Percentiles rank a stretch among this genome's conserved stretches.
Conservation (phyloP, 53 echinoderm and acorn worm genomes). For the Holothuria leucospilota region DNA sequence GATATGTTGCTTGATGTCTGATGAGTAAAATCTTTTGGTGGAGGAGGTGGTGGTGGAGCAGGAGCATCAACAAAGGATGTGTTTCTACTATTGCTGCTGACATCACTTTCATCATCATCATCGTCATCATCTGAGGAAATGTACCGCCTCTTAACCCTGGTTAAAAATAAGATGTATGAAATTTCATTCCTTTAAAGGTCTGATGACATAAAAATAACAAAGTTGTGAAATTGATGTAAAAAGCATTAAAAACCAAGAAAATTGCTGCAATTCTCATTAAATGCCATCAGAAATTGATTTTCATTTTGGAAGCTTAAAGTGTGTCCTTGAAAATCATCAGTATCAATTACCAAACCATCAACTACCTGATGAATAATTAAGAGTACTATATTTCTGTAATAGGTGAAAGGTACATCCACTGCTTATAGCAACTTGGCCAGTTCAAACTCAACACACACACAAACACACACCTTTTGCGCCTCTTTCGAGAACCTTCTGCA, state of each 20-base stretch:
- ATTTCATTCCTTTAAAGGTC: slow-evolving; percentile 15
- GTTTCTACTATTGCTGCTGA: background rate
- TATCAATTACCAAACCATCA: too few relatives aligned
- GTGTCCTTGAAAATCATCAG: too few relatives aligned
- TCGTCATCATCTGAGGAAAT: slow-evolving; percentile 3
- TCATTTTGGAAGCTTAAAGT: too few relatives aligned
- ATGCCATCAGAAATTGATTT: background rate
- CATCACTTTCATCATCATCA: background rate
- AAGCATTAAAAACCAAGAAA: background rate
- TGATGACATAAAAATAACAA: background rate
- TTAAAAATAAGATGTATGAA: slow-evolving; percentile 1
- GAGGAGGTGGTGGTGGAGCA: slow-evolving; percentile 1
- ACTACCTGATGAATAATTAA: too few relatives aligned
- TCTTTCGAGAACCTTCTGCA: slow-evolving; percentile 1
- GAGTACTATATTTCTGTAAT: too few relatives aligned
- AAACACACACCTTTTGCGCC: background rate
- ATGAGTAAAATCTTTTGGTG: background rate
- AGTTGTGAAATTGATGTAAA: background rate
- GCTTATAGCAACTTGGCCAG: too few relatives aligned
- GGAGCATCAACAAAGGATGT: slow-evolving; percentile 8
- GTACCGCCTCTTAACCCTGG: background rate
- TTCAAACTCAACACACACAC: background rate
- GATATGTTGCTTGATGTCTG: background rate
- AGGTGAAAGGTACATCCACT: background rate
- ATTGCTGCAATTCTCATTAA: background rate